Evolutionary conservation across 2,888 invertebrate species (phyloP), one percentile per base, ranked within the genome.

Genomic region (Drosophila greeni): DNA sequence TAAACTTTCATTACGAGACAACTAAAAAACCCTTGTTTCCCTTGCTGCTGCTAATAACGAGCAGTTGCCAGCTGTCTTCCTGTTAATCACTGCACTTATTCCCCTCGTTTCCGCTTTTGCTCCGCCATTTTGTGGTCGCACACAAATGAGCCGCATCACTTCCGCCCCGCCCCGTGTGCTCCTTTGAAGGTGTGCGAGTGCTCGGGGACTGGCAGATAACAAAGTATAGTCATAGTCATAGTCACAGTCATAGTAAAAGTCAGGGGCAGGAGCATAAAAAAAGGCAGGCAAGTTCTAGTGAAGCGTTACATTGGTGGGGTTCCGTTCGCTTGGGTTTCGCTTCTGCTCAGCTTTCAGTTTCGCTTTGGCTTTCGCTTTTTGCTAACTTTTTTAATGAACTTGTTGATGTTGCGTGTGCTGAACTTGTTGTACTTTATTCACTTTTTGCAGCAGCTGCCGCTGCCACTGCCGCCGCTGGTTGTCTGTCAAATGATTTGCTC

Each of bases 311-410:
- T 68, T 82, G 66, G 81, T 49, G 57, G 65, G 55, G 68, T 77
- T 77, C 70, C 75, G 73, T 72, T 74, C 73, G 77, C 71, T 85
- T 81, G 69, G 71, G 70, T 70, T 72, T 66, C 66, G 79, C 40
- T 72, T 45, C 45, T 45, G 45, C 16, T 43, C 43, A 43, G 43
- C 43, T 16, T 26, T 26, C 42, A 26, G 42, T 42, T 14, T 42
- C 49, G 33, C 16, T 29, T 29, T 40, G 69, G 70, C 56, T 66
- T 39, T 58, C 24, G 54, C 33, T 42, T 42, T 70, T 59, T 68
- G 64, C 65, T 59, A 77, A 85, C 84, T 77, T 77, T 75, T 73
- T 73, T 74, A 85, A 84, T 85, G 69, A 78, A 85, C 82, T 84
- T 79, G 79, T 80, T 84, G 83, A 84, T 73, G 68, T 77, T 83